A percentile compares a stretch with the other conserved stretches of the same genome.
phyloP scores from a whole-genome alignment of 1,140 invertebrate species.

The Apis mellifera region Amel_HAv3.1 CM009931.2:12484001-12484500 shows the following conservation, averaged over 20 bases:
- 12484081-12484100: not conserved
- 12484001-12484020: not conserved
- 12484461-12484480: no score
- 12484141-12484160: not conserved
- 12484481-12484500: not conserved
- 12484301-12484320: not conserved
- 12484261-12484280: not conserved
- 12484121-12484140: not conserved
- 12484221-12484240: not conserved
- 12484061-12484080: not conserved
- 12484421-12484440: no score
- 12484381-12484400: no score
- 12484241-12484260: not conserved
- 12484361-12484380: no score
- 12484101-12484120: not conserved
- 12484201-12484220: not conserved
- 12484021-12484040: no score
- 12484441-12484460: no score
- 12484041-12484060: not conserved
- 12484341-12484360: no score
- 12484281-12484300: not conserved
- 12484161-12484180: slow-evolving; percentile 14
- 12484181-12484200: slow-evolving; percentile 16
- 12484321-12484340: no score
- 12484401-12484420: no score